A percentile compares a stretch with the other conserved stretches of the same genome.
Evolutionary conservation across 2,113 vertebrate species (phyloP).

Genomic region (Sander lucioperca): DNA sequence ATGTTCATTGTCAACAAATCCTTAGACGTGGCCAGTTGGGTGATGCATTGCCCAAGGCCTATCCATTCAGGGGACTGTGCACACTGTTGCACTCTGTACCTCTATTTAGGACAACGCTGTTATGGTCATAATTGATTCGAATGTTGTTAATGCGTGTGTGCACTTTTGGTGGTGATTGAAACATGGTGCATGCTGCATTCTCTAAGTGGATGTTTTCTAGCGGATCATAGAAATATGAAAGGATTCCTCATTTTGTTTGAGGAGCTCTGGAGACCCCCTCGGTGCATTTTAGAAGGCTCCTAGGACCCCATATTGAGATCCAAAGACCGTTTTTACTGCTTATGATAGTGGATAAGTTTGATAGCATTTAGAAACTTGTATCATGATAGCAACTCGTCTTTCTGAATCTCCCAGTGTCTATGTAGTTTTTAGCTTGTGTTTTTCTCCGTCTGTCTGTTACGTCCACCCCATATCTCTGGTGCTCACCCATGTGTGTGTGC

Average conservation of each 20-base stretch:
- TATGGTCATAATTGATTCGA: background rate
- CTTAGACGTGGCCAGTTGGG: slow-evolving; percentile 22
- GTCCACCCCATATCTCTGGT: slow-evolving; percentile 11
- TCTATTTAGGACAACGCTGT: background rate
- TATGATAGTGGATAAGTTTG: background rate
- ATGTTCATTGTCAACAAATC: slow-evolving; percentile 24
- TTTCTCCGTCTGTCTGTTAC: slow-evolving; percentile 8
- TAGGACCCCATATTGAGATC: background rate
- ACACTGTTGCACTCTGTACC: slow-evolving; percentile 7
- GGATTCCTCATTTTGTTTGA: background rate
- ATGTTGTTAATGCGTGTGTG: background rate
- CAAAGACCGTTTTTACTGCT: background rate
- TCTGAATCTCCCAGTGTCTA: background rate
- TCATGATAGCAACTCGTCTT: background rate
- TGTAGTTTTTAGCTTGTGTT: background rate
- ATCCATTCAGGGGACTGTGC: slow-evolving; percentile 15
- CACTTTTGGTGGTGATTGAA: background rate
- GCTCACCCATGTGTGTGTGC: slow-evolving; percentile 67
- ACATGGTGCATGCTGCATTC: background rate
- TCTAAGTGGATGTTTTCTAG: background rate
- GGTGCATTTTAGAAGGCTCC: background rate
- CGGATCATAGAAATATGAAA: background rate
- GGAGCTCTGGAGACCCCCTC: background rate
- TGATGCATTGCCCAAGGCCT: slow-evolving; percentile 7
- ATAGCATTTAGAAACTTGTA: background rate